Evolutionary conservation across 2,797 vertebrate species (phyloP).

Genomic region (Allobates femoralis): DNA sequence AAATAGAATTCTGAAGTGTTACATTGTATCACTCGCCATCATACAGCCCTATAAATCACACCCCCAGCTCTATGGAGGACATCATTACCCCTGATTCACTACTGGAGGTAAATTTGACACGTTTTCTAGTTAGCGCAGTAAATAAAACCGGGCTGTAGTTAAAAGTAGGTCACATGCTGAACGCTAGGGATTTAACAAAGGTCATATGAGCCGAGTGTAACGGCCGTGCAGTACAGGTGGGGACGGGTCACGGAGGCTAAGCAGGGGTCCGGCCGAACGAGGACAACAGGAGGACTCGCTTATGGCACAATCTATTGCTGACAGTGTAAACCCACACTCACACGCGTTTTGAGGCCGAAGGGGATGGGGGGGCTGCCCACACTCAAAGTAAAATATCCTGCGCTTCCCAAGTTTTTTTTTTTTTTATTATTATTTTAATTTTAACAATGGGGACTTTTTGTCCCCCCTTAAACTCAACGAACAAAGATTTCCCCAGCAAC

Average conservation of each 20-base stretch:
- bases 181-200: conserved; percentile 24
- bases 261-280: conserved; percentile 43
- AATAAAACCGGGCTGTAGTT: conserved; percentile 27
- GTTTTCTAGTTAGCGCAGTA: conserved; percentile 41
- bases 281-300: conserved; percentile 66
- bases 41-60: conserved; percentile 30
- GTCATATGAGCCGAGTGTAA: conserved; percentile 36
- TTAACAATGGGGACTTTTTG: conserved; percentile 81
- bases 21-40: background rate
- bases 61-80: conserved; percentile 13
- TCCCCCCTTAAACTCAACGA: conserved; percentile 73
- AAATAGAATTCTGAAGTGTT: background rate
- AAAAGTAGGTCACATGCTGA: conserved; percentile 36
- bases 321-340: conserved; percentile 71
- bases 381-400: conserved; percentile 73
- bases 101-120: conserved; percentile 50
- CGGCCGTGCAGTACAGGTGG: conserved; percentile 52
- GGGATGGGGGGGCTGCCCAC: conserved; percentile 77
- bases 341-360: conserved; percentile 71
- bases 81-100: conserved; percentile 49
- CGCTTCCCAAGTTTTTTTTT: conserved; percentile 74
- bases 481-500: conserved; percentile 95
- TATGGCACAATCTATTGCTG: conserved; percentile 56
- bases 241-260: conserved; percentile 65
- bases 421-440: conserved; percentile 19